These are phyloP conservation scores for Leucoptera coffeella DNA, from an alignment of 2,888 invertebrate species.

Conservation along the genomic window DNA sequence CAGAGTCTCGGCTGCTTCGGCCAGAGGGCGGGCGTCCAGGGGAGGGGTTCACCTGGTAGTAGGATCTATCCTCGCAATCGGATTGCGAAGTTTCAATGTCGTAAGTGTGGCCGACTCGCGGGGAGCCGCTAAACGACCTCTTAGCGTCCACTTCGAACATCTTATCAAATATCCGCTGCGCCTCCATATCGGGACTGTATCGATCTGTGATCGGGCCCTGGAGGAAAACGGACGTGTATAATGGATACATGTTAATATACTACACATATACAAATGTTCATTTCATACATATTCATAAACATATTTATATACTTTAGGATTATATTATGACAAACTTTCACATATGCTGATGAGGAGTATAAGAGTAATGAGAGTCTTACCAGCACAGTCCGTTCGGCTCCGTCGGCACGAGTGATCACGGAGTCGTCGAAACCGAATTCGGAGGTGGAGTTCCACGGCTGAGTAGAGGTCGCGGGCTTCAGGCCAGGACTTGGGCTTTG, in stretches of 20 bases:
- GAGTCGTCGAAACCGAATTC: conserved; percentile 40
- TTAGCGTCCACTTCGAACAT: conserved; percentile 51
- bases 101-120: conserved; percentile 31
- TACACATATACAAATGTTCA: too few species aligned
- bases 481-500: conserved; percentile 29
- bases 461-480: conserved; percentile 36
- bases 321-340: too few species aligned
- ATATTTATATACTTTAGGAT: too few species aligned
- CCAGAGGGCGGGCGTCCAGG: too few species aligned
- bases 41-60: conserved; percentile 46
- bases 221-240: too few species aligned
- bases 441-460: conserved; percentile 20
- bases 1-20: conserved; percentile 3
- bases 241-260: too few species aligned
- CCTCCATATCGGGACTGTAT: conserved; percentile 52
- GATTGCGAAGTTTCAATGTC: conserved; percentile 38
- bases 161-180: conserved; percentile 53
- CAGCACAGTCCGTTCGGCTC: conserved; percentile 37
- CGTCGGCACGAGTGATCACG: conserved; percentile 21
- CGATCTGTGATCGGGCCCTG: conserved; percentile 49
- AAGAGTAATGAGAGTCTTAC: too few species aligned
- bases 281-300: too few species aligned
- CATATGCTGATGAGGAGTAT: too few species aligned
- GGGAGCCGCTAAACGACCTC: conserved; percentile 31
- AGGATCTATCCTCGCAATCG: conserved; percentile 43